Percentiles rank a stretch among this genome's conserved stretches.
These are phyloP conservation scores for Euleptes europaea DNA, from an alignment of 2,113 vertebrate genomes.

Conservation along the genomic window DNA sequence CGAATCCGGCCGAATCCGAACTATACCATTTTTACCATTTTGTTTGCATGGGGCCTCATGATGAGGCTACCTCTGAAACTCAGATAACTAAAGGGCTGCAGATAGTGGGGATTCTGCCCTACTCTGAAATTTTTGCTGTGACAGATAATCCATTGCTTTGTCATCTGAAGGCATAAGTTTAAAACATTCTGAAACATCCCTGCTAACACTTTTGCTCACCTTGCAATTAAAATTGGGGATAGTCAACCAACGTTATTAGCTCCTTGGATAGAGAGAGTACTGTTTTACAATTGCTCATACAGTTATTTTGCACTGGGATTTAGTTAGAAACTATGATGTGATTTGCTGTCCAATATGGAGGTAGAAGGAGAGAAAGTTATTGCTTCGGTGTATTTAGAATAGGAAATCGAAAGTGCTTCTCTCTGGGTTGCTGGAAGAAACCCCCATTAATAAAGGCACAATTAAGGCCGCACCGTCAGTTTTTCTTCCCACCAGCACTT, in stretches of 20 bases:
- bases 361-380: not conserved
- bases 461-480: conserved; percentile 36
- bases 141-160: conserved; percentile 28
- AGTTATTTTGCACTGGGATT: not conserved
- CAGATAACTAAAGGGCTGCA: conserved; percentile 17
- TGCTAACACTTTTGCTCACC: conserved; percentile 45
- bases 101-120: not conserved
- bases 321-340: not conserved
- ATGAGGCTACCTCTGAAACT: not conserved
- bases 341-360: conserved; percentile 33
- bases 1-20: no score
- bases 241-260: conserved; percentile 44
- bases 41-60: not conserved
- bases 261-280: not conserved
- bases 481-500: conserved; percentile 52
- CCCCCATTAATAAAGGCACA: conserved; percentile 44
- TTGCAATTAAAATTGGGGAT: conserved; percentile 55
- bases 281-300: not conserved
- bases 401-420: conserved; percentile 47
- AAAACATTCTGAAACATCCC: conserved; percentile 39
- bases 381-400: conserved; percentile 1
- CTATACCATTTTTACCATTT: not conserved
- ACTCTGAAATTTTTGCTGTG: not conserved
- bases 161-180: conserved; percentile 34
- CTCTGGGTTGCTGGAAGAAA: conserved; percentile 61